These are phyloP conservation scores for Callaeas wilsoni DNA, from an alignment of 2,113 vertebrate species.

Conservation along the genomic window DNA sequence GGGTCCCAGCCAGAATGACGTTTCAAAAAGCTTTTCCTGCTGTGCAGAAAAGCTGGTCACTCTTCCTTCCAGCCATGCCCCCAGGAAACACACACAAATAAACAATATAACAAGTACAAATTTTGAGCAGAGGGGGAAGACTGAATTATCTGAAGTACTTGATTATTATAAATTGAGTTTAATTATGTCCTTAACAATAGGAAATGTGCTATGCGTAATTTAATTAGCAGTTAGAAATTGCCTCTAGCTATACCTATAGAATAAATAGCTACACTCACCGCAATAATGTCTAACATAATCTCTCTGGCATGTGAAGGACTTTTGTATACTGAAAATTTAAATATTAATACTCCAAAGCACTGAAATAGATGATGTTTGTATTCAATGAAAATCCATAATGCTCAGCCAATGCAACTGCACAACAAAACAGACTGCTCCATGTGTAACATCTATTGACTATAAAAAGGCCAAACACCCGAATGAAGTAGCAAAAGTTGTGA, in stretches of 20 bases:
- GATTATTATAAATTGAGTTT: not conserved
- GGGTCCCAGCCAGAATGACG: not conserved
- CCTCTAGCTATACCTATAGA: not conserved
- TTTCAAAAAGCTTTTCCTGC: not conserved
- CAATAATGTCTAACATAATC: not conserved
- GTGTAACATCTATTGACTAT: not conserved
- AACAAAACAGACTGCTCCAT: not conserved
- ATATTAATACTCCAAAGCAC: not conserved
- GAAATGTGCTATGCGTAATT: accelerated
- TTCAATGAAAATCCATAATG: not conserved
- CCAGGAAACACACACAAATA: not conserved
- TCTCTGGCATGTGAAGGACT: not conserved
- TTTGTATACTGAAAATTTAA: not conserved
- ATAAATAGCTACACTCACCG: not conserved
- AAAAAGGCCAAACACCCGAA: not conserved
- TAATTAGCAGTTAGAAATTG: not conserved
- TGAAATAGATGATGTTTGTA: not conserved
- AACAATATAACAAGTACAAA: not conserved
- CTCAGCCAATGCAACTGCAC: not conserved
- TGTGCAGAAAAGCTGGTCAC: not conserved
- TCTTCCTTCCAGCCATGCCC: not conserved
- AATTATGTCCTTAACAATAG: not conserved
- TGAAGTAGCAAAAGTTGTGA: not conserved
- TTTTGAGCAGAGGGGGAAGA: not conserved
- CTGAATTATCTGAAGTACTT: not conserved